Conservation (phyloP, 2,113 vertebrate species). For the Chinchilla lanigera region DNA sequence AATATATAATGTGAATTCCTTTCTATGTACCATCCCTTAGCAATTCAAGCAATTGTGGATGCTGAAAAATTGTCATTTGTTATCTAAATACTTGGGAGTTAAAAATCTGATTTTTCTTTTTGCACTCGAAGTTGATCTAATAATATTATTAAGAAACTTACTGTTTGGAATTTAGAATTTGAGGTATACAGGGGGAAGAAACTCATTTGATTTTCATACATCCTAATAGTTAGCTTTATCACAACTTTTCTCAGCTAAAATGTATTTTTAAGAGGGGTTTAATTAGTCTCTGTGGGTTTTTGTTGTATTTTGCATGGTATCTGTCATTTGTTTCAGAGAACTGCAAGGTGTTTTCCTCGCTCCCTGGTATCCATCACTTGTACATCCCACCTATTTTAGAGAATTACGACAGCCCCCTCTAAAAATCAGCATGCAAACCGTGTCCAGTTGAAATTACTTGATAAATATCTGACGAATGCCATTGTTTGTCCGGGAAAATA, state of each 20-base stretch:
- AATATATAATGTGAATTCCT: background rate
- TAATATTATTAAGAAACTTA: slow-evolving; percentile 22
- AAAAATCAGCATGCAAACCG: slow-evolving; percentile 81
- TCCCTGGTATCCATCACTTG: background rate
- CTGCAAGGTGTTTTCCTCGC: background rate
- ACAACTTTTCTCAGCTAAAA: slow-evolving; percentile 55
- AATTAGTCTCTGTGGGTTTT: slow-evolving; percentile 71
- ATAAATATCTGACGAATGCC: slow-evolving; percentile 84
- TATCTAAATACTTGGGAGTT: slow-evolving; percentile 33
- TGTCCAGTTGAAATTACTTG: slow-evolving; percentile 82
- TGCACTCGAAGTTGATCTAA: slow-evolving; percentile 37
- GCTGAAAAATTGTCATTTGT: background rate
- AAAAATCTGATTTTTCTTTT: slow-evolving; percentile 49
- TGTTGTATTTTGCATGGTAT: slow-evolving; percentile 68
- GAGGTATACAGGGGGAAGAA: background rate
- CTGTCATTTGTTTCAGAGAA: background rate
- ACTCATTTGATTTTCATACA: background rate
- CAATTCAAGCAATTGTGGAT: background rate
- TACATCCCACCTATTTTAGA: background rate
- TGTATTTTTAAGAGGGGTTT: slow-evolving; percentile 54
- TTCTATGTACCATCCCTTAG: background rate
- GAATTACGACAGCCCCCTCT: background rate
- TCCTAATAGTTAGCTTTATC: background rate
- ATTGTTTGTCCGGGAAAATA: slow-evolving; percentile 85
- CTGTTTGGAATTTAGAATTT: slow-evolving; percentile 28